A percentile compares a stretch with the other conserved stretches of the same genome.
phyloP scores from a whole-genome alignment of 2,888 invertebrate species.

The Dryobota labecula region DNA sequence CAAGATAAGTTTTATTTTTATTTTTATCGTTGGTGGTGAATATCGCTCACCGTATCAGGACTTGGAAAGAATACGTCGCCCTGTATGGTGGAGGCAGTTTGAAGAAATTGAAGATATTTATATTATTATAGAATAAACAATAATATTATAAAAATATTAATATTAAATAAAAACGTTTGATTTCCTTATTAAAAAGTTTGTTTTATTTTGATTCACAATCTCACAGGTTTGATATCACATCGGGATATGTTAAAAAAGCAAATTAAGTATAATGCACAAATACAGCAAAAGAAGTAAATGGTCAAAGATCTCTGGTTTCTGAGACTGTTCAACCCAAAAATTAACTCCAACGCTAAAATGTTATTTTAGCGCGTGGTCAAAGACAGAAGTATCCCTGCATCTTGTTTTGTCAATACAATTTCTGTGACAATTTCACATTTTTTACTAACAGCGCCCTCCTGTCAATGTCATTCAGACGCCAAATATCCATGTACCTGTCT shows the following conservation, averaged over 20 bases:
- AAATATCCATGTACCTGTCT: neutral
- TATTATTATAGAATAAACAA: neutral
- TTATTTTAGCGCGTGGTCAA: neutral
- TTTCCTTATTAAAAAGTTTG: slow-evolving; percentile 30
- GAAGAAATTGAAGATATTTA: neutral
- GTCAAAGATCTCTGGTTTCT: neutral
- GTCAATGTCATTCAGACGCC: neutral
- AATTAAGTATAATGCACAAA: neutral
- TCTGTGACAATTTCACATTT: too few relatives aligned
- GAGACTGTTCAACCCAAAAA: neutral
- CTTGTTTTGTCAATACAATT: too few relatives aligned
- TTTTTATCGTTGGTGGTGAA: neutral
- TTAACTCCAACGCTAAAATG: neutral
- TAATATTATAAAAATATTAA: neutral
- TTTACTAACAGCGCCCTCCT: too few relatives aligned
- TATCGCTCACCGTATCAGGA: neutral
- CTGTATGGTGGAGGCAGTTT: slow-evolving; percentile 2
- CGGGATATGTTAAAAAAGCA: slow-evolving; percentile 4
- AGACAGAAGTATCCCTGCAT: too few relatives aligned
- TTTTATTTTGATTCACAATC: slow-evolving; percentile 46
- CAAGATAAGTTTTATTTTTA: too few relatives aligned
- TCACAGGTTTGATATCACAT: slow-evolving; percentile 50
- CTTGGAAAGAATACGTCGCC: neutral
- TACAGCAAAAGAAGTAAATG: slow-evolving; percentile 1
- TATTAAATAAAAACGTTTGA: neutral